Percentiles rank a stretch among this genome's conserved stretches.
These are phyloP conservation scores for Camelus dromedarius DNA, from an alignment of 2,113 vertebrate species.

Conservation along the genomic window DNA sequence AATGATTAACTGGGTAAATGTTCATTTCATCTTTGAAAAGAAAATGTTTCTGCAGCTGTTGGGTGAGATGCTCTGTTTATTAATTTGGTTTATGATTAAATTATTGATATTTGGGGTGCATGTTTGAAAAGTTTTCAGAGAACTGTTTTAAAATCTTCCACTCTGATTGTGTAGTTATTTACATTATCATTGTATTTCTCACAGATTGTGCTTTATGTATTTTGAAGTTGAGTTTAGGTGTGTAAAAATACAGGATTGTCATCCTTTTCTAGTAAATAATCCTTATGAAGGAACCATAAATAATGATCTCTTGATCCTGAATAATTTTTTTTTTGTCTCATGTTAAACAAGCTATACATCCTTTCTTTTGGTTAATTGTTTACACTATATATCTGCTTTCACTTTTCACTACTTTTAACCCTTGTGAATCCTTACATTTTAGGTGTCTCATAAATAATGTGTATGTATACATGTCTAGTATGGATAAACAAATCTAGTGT, in stretches of 20 bases:
- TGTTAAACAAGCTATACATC: not conserved
- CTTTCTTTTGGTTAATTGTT: not conserved
- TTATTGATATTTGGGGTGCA: not conserved
- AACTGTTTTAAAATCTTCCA: not conserved
- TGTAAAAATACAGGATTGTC: not conserved
- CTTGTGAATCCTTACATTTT: not conserved
- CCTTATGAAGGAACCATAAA: not conserved
- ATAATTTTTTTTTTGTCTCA: not conserved
- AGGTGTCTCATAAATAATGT: not conserved
- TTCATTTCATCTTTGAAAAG: not conserved
- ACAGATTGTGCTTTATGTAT: not conserved
- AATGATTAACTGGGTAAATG: not conserved
- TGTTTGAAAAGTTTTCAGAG: conserved; percentile 1
- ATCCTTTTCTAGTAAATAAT: not conserved
- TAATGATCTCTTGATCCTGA: not conserved
- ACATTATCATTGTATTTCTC: not conserved
- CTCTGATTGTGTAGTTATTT: not conserved
- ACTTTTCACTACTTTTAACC: not conserved
- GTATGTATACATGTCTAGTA: not conserved
- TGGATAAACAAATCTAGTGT: not conserved
- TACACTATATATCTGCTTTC: not conserved
- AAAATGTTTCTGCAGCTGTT: not conserved
- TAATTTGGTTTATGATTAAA: not conserved
- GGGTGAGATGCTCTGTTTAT: not conserved
- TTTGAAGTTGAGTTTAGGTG: not conserved